Evolutionary conservation across 2,113 vertebrate genomes (phyloP).

Genomic region (Oreochromis niloticus): DNA sequence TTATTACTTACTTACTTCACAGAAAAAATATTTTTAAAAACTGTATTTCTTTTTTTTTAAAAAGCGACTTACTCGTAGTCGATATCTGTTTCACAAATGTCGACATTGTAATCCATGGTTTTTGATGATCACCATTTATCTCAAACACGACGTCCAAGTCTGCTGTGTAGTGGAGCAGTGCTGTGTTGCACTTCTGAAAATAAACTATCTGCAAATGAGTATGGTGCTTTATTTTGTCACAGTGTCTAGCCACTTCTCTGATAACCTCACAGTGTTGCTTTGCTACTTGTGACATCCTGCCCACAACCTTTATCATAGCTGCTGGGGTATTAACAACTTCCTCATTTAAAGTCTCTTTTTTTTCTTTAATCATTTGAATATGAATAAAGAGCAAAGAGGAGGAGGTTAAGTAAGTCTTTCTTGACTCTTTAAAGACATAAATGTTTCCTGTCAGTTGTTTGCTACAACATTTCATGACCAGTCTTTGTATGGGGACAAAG

Average conservation of each 20-base stretch:
- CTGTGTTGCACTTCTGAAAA: background rate
- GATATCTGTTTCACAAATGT: background rate
- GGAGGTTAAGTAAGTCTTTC: background rate
- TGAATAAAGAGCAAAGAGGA: background rate
- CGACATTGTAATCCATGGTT: background rate
- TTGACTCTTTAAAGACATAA: background rate
- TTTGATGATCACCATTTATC: background rate
- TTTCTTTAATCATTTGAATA: background rate
- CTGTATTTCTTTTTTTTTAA: background rate
- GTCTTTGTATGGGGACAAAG: background rate
- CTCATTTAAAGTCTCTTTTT: background rate
- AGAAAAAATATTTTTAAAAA: background rate
- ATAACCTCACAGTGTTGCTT: background rate
- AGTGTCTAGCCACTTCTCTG: background rate
- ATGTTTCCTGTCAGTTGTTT: conserved; percentile 7
- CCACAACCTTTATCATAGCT: background rate
- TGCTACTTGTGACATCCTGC: background rate
- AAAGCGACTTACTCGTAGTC: background rate
- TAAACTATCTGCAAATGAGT: background rate
- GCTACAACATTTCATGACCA: background rate
- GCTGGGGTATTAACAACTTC: background rate
- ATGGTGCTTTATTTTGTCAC: background rate
- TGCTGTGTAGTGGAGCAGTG: background rate
- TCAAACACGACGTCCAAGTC: background rate
- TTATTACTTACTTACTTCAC: fast-evolving